Evolutionary conservation across 2,113 vertebrate genomes (phyloP).

Genomic region (Gallinago paraguaiae): DNA sequence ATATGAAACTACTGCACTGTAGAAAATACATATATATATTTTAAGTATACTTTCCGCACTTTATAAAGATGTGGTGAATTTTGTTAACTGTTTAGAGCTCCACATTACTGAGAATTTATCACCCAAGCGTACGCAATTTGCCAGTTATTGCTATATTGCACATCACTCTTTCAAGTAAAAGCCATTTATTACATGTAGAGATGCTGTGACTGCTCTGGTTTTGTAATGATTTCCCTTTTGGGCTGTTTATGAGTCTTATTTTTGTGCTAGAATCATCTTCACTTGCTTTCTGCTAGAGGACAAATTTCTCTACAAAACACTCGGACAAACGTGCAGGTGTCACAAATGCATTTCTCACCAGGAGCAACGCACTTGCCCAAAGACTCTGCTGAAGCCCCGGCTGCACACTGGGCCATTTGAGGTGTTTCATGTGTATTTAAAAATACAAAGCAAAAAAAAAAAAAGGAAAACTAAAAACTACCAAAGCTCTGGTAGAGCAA

Average conservation of each 20-base stretch:
- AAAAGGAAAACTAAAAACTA: not conserved
- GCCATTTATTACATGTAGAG: not conserved
- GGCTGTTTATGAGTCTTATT: not conserved
- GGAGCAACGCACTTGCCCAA: not conserved
- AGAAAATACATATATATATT: not conserved
- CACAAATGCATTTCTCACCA: not conserved
- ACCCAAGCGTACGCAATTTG: not conserved
- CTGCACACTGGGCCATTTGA: rapidly evolving
- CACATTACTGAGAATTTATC: not conserved
- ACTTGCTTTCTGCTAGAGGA: not conserved
- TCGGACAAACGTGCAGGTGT: not conserved
- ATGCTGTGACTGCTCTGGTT: not conserved
- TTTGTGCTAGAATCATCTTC: not conserved
- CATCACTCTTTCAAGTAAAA: not conserved
- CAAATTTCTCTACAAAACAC: not conserved
- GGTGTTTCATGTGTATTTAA: not conserved
- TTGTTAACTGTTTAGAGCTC: not conserved
- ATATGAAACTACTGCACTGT: not conserved
- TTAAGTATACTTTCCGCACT: not conserved
- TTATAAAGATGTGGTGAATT: not conserved
- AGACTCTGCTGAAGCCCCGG: not conserved
- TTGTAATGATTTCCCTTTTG: not conserved
- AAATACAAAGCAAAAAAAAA: not conserved
- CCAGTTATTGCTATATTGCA: not conserved
- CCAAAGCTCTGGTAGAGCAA: not conserved